Evolutionary conservation across 2,888 invertebrate genomes (phyloP).

Genomic region (Tachystola acroxantha): DNA sequence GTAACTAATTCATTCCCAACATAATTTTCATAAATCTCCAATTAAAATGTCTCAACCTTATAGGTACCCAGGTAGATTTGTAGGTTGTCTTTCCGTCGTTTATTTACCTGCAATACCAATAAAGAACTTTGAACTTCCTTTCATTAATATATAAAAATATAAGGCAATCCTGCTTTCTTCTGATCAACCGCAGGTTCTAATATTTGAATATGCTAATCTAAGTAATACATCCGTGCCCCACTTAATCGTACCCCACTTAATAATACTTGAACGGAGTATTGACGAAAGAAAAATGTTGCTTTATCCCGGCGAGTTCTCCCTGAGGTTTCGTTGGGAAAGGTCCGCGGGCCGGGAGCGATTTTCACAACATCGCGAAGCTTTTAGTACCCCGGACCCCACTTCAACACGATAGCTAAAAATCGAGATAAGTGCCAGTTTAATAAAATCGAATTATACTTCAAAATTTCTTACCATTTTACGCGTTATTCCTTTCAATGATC

Average conservation of each 20-base stretch:
- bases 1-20: too few relatives aligned
- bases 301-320: slow-evolving; percentile 29
- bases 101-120: too few relatives aligned
- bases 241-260: slow-evolving; percentile 16
- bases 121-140: too few relatives aligned
- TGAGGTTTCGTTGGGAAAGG: slow-evolving; percentile 28
- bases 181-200: too few relatives aligned
- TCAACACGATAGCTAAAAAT: slow-evolving; percentile 40
- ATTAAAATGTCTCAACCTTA: too few relatives aligned
- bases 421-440: slow-evolving; percentile 34
- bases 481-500: background rate
- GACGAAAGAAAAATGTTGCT: slow-evolving; percentile 25
- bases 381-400: slow-evolving; percentile 27
- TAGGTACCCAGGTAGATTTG: too few relatives aligned
- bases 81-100: too few relatives aligned
- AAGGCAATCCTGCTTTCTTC: too few relatives aligned
- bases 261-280: slow-evolving; percentile 19
- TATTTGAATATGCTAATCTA: too few relatives aligned
- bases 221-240: too few relatives aligned
- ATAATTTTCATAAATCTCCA: too few relatives aligned
- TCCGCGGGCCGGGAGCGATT: slow-evolving; percentile 43
- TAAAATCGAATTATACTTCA: slow-evolving; percentile 21
- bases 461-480: background rate
- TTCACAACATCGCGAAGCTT: slow-evolving; percentile 40
- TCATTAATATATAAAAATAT: too few relatives aligned